Conservation (phyloP, 2,113 vertebrate species). For the Casuarius casuarius region DNA sequence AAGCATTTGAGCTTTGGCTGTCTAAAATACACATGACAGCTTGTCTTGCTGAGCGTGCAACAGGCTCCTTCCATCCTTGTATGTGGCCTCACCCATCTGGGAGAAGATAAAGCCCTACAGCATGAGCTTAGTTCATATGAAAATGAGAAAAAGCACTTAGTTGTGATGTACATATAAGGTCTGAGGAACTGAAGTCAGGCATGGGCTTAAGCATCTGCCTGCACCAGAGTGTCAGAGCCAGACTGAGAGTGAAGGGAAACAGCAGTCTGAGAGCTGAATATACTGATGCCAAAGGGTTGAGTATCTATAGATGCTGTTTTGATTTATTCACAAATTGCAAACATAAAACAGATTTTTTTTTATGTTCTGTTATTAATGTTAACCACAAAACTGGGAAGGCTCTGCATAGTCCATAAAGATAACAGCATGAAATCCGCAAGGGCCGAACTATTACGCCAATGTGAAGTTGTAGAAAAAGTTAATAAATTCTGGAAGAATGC, state of each 20-base stretch:
- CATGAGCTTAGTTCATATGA: accelerated
- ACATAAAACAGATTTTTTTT: slow-evolving; percentile 31
- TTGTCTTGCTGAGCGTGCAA: too few relatives aligned
- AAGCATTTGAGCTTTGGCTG: too few relatives aligned
- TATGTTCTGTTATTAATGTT: slow-evolving; percentile 15
- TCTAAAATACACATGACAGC: background rate
- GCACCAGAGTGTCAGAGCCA: background rate
- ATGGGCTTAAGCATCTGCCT: background rate
- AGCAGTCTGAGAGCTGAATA: background rate
- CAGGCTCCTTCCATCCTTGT: background rate
- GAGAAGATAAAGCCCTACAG: background rate
- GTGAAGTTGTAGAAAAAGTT: slow-evolving; percentile 25
- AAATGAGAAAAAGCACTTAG: background rate
- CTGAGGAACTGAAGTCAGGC: background rate
- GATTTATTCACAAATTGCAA: slow-evolving; percentile 16
- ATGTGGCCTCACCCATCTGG: accelerated
- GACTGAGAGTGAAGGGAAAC: background rate
- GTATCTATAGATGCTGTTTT: background rate
- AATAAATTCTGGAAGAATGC: slow-evolving; percentile 40
- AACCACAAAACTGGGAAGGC: background rate
- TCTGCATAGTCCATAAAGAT: slow-evolving; percentile 15
- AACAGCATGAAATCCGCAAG: slow-evolving; percentile 5
- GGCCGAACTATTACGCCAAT: background rate
- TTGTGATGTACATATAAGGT: accelerated
- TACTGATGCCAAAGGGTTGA: background rate